Conservation (phyloP, 2,888 invertebrate genomes). For the Saturnia pavonia region DNA sequence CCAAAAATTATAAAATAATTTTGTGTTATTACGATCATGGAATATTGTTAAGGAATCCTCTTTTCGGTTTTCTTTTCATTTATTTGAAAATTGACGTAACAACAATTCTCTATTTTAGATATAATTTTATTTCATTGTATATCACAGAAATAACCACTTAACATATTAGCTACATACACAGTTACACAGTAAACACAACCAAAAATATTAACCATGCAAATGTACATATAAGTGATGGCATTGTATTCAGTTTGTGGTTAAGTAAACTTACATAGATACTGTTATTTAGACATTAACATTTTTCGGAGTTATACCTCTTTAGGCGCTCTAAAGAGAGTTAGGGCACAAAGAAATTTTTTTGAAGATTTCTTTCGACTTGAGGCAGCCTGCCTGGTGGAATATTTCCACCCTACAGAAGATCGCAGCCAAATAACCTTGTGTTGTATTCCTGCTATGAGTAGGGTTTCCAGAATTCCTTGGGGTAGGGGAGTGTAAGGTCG, state of each 20-base stretch:
- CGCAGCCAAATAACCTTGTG: too few species aligned
- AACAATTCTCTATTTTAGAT: background rate
- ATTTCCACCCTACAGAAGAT: too few species aligned
- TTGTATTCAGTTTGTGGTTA: slow-evolving; percentile 2
- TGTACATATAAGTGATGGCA: background rate
- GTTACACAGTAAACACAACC: background rate
- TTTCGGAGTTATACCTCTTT: too few species aligned
- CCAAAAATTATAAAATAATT: background rate
- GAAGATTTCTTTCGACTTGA: too few species aligned
- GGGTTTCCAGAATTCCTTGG: too few species aligned
- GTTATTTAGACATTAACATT: too few species aligned
- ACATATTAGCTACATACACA: background rate
- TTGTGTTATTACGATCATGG: background rate
- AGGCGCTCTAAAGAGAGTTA: too few species aligned
- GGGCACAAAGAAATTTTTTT: too few species aligned
- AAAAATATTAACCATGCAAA: background rate
- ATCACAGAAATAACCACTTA: background rate
- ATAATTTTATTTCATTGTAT: background rate
- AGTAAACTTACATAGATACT: background rate
- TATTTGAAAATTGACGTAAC: background rate
- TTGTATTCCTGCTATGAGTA: too few species aligned
- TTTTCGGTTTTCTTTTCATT: background rate
- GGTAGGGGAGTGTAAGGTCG: too few species aligned
- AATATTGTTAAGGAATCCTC: too few species aligned
- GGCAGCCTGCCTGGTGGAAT: too few species aligned